phyloP scores from a whole-genome alignment of 2,113 vertebrate species.

The Alethe castanea region DNA sequence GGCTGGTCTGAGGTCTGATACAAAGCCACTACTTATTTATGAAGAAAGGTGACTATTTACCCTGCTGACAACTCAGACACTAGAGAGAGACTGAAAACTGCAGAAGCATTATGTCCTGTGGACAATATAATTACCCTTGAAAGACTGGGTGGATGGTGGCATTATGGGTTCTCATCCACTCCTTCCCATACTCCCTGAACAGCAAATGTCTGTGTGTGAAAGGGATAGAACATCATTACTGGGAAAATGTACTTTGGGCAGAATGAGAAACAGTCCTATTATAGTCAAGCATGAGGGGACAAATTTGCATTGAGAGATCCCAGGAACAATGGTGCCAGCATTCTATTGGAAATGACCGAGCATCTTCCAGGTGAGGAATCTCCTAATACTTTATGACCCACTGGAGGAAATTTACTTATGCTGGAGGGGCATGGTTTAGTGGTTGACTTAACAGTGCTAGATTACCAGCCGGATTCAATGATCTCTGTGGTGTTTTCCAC shows the following conservation, averaged over 20 bases:
- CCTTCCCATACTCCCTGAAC: not conserved
- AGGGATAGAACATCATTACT: not conserved
- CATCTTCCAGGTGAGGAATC: not conserved
- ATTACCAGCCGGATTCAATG: not conserved
- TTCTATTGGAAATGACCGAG: not conserved
- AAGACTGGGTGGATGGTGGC: not conserved
- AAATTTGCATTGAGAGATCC: not conserved
- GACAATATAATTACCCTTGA: not conserved
- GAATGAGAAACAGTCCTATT: not conserved
- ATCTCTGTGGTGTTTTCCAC: not conserved
- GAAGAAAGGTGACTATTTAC: slow-evolving; percentile 18
- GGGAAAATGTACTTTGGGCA: not conserved
- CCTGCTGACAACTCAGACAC: not conserved
- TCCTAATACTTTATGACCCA: not conserved
- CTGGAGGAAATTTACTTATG: not conserved
- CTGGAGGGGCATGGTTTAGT: not conserved
- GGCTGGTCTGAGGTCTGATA: not conserved
- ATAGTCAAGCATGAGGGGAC: not conserved
- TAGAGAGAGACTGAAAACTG: not conserved
- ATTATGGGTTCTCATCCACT: not conserved
- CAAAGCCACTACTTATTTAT: not conserved
- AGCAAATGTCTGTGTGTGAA: not conserved
- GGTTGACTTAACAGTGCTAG: not conserved
- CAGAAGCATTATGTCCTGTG: not conserved
- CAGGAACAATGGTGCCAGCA: not conserved